A percentile compares a stretch with the other conserved stretches of the same genome.
Evolutionary conservation across 2,888 invertebrate species (phyloP).

Genomic region (Strigamia crassipes): DNA sequence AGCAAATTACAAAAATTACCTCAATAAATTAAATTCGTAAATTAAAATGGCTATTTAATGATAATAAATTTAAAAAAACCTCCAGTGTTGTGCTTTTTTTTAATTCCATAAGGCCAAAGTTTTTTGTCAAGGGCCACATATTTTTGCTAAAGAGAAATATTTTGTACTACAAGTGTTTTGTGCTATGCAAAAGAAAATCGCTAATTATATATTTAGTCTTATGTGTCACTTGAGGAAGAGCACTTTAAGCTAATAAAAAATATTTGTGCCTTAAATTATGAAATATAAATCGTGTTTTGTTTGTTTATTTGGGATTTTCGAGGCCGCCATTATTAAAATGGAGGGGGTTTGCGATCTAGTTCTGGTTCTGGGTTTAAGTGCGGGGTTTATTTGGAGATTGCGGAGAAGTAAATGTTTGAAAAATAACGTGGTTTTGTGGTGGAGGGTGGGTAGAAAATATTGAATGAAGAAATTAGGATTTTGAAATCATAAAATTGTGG

Average conservation of each 20-base stretch:
- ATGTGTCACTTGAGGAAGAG: constrained; percentile 14
- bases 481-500: too few species aligned
- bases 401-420: too few species aligned
- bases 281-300: neutral
- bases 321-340: too few species aligned
- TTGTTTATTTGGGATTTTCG: neutral
- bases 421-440: too few species aligned
- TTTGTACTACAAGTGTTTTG: neutral
- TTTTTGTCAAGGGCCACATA: constrained; percentile 9
- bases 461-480: too few species aligned
- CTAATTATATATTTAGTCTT: constrained; percentile 10
- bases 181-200: neutral
- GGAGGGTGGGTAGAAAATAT: too few species aligned
- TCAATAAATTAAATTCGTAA: neutral
- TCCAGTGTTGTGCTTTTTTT: constrained; percentile 12
- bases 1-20: neutral
- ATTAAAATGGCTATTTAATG: neutral
- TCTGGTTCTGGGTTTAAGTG: too few species aligned
- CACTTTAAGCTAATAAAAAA: constrained; percentile 15
- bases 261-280: constrained; percentile 19
- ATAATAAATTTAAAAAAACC: neutral
- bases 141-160: constrained; percentile 26
- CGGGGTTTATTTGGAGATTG: too few species aligned
- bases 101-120: neutral
- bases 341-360: too few species aligned